These are phyloP conservation scores for Lasiurus cinereus DNA, from an alignment of 2,113 vertebrate genomes.

Conservation along the genomic window DNA sequence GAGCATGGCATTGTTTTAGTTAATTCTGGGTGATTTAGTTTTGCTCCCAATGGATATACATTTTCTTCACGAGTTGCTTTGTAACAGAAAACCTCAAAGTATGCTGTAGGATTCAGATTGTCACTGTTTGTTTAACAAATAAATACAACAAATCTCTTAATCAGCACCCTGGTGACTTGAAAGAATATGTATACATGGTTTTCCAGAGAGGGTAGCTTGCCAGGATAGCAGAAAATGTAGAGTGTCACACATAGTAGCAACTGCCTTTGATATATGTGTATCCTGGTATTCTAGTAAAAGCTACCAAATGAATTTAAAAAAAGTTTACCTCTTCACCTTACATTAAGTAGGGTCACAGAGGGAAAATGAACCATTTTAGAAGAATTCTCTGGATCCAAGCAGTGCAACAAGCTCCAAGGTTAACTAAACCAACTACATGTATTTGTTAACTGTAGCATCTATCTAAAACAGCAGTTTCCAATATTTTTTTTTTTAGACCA, in stretches of 20 bases:
- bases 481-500: not conserved
- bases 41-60: not conserved
- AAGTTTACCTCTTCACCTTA: not conserved
- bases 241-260: not conserved
- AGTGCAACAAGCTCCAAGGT: not conserved
- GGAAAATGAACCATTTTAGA: not conserved
- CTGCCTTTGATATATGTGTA: not conserved
- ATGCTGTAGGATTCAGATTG: not conserved
- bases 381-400: conserved; percentile 7
- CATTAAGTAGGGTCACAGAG: not conserved
- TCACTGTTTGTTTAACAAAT: not conserved
- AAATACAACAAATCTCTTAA: conserved; percentile 27
- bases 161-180: not conserved
- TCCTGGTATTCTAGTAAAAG: not conserved
- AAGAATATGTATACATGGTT: not conserved
- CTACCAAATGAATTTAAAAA: not conserved
- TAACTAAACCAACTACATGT: not conserved
- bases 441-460: not conserved
- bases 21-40: conserved; percentile 4
- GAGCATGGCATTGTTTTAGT: not conserved
- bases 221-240: not conserved
- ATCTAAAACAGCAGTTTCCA: not conserved
- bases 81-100: conserved; percentile 17
- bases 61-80: not conserved
- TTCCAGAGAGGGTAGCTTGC: not conserved